Evolutionary conservation across 2,888 invertebrate species (phyloP), one percentile per base, ranked within the genome.

Genomic region (Halictus quadricinctus): DNA sequence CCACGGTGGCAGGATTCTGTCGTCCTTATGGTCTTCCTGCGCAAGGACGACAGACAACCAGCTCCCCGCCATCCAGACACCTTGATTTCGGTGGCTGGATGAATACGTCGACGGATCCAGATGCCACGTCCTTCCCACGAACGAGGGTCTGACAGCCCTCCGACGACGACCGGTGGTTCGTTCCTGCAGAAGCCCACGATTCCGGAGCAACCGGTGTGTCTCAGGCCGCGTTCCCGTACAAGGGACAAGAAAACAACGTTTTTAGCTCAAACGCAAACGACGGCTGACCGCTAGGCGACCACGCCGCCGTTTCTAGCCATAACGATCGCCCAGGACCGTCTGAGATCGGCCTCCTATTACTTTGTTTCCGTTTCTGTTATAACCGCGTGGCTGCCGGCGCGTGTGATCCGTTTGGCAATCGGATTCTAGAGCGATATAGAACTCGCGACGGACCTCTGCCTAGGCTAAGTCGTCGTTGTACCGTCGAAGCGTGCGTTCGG

Each of bases 351-450:
- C 74, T 76, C 64, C 41, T 72, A 80, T 77, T 58, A 69, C 73
- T 81, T 77, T 60, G 76, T 81, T 83, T 77, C 66, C 73, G 78
- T 85, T 77, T 79, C 69, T 54, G 72, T 81, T 77, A 36, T 76
- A 79, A 64, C 21, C 58, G 70, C 70, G 70, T 70, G 70, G 43
- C 70, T 13, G 70, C 43, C 70, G 12, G n/a, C 43, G 70, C 21
- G 70, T 79, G 84, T 82, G 80, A 88, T 87, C 86, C 88, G 88
- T 58, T 87, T 87, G 90, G 85, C 87, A 87, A 88, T 88, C 83
- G 88, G 89, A 87, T 87, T 88, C 87, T 89, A 89, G 89, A 91
- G 12, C 89, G 88, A 90, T 89, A 90, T 89, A 90, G 84, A 79
- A 87, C 83, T 83, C 36, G 41, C 85, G 88, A 85, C 76, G 88